Evolutionary conservation across 2,888 invertebrate genomes (phyloP).

Genomic region (Cerastoderma edule): DNA sequence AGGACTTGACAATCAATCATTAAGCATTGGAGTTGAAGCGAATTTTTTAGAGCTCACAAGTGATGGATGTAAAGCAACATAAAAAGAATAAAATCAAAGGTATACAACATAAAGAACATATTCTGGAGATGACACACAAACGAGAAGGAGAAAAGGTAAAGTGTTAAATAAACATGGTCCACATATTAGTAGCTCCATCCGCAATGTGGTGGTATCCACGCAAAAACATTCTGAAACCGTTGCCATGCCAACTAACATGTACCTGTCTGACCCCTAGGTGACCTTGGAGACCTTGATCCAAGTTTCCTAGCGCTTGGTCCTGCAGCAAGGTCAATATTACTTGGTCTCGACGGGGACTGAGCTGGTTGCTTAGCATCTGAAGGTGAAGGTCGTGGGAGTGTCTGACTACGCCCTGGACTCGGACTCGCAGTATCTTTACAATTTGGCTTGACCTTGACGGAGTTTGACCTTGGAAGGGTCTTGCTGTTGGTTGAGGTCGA

Average conservation of each 20-base stretch:
- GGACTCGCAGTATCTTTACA: background rate
- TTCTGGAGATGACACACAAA: too few species aligned
- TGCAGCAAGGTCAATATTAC: slow-evolving; percentile 55
- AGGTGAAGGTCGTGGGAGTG: slow-evolving; percentile 38
- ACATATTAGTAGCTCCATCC: too few species aligned
- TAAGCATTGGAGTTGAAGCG: too few species aligned
- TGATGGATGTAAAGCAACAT: too few species aligned
- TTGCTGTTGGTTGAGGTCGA: slow-evolving; percentile 24
- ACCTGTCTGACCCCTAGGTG: slow-evolving; percentile 27
- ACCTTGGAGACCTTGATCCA: slow-evolving; percentile 26
- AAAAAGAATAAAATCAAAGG: too few species aligned
- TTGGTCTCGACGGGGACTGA: slow-evolving; percentile 52
- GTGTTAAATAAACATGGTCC: too few species aligned
- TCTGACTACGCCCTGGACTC: slow-evolving; percentile 26
- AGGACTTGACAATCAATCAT: too few species aligned
- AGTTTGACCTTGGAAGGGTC: slow-evolving; percentile 46
- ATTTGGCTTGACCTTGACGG: slow-evolving; percentile 30
- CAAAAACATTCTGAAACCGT: background rate
- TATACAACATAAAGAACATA: too few species aligned
- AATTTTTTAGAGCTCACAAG: too few species aligned
- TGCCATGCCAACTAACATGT: slow-evolving; percentile 5
- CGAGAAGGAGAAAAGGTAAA: too few species aligned
- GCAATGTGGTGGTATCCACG: too few species aligned
- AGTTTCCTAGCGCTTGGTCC: slow-evolving; percentile 53
- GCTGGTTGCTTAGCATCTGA: slow-evolving; percentile 25